Evolutionary conservation across 2,888 invertebrate genomes (phyloP), one percentile per base, ranked within the genome.

Genomic region (Thereva nobilitata): DNA sequence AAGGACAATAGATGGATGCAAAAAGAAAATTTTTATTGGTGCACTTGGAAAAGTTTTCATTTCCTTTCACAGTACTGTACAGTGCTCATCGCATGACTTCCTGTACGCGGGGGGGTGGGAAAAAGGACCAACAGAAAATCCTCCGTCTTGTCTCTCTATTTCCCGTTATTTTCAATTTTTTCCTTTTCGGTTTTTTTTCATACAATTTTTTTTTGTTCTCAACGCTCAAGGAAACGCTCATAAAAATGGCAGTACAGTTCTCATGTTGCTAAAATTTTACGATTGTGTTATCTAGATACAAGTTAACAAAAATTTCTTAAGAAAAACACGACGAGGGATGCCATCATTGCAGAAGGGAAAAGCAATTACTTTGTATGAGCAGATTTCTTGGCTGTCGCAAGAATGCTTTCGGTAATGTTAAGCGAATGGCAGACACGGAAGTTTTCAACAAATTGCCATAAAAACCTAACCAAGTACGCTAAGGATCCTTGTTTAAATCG

Each of bases 11-110:
- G 59, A 59, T 59, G 53, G 38, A 59, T 59, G 59, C 49, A 59
- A 59, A 59, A 59, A 47, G 49, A 59, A 45, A 59, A 59, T 59
- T 59, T 53, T 59, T 59, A 59, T 59, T 59, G 59, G 59, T 59
- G 59, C 59, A 59, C 59, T 59, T 59, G 45, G 59, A 59, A 23
- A 59, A 59, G 59, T 47, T 59, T 59, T 38, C 59, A 59, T 59
- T 59, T 9, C 49, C 38, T 59, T 40, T 37, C 49, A 47, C 12
- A 35, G 59, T 47, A 38, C 49, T 40, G 35, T 40, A 47, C 12
- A 35, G 59, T 47, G 47, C 49, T 47, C 59, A 59, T 59, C 12
- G 49, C 45, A 47, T 59, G 59, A 59, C 59, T 59, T 59, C 47
- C 49, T 45, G 59, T 23, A 23, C 23, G 23, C 23, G 23, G 23